Evolutionary conservation across 2,888 invertebrate species (phyloP).

Genomic region (Cryptophagus acutangulus): DNA sequence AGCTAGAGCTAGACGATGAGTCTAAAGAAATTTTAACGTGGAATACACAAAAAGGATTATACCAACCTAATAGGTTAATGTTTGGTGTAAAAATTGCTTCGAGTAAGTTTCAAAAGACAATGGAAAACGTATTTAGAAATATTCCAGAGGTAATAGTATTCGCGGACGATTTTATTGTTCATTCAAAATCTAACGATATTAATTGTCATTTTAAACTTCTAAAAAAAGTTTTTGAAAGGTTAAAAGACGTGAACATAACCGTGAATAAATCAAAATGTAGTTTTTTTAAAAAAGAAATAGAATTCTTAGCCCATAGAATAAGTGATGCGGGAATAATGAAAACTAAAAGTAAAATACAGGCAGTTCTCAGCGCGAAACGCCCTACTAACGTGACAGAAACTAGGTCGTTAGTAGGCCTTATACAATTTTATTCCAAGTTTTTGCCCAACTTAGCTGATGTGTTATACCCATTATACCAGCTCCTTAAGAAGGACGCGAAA

Average conservation of each 20-base stretch:
- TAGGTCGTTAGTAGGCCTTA: constrained; percentile 14
- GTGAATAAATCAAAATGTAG: constrained; percentile 34
- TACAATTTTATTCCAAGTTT: constrained; percentile 20
- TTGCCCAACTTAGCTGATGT: constrained; percentile 9
- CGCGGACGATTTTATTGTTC: too few relatives aligned
- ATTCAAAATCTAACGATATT: too few relatives aligned
- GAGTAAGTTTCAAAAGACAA: too few relatives aligned
- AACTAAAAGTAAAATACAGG: constrained; percentile 11
- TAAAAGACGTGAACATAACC: constrained; percentile 27
- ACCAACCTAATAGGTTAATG: too few relatives aligned
- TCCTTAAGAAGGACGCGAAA: constrained; percentile 1
- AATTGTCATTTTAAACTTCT: too few relatives aligned
- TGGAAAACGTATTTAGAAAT: too few relatives aligned
- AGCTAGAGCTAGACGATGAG: not conserved
- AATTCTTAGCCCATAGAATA: constrained; percentile 33
- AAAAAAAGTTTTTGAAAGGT: constrained; percentile 26
- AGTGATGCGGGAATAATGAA: constrained; percentile 17
- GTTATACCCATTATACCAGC: constrained; percentile 2
- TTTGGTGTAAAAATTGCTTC: too few relatives aligned
- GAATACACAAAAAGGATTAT: too few relatives aligned
- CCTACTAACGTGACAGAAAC: constrained; percentile 15
- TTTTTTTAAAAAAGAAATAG: constrained; percentile 33
- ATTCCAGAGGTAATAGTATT: too few relatives aligned
- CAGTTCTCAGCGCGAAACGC: constrained; percentile 14
- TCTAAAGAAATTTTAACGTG: not conserved